Evolutionary conservation across 2,113 vertebrate genomes (phyloP).

Genomic region (Plectropomus leopardus): DNA sequence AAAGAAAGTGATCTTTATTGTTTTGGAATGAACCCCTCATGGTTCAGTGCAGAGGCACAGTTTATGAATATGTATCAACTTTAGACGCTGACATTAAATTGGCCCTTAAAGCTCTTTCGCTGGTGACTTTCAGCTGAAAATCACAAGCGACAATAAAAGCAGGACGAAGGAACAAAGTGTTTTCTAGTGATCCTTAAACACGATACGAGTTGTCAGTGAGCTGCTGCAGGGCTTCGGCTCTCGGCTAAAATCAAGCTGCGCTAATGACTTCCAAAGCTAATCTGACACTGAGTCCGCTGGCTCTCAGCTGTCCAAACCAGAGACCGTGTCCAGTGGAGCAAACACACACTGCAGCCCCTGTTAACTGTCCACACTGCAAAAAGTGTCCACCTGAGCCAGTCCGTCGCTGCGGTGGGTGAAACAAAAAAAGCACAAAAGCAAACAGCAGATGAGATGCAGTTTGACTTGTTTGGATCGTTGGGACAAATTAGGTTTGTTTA

Average conservation of each 20-base stretch:
- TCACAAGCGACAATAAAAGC: not conserved
- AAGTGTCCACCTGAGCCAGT: not conserved
- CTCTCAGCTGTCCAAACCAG: slow-evolving; percentile 52
- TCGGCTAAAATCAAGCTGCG: slow-evolving; percentile 30
- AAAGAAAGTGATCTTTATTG: not conserved
- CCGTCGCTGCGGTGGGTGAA: not conserved
- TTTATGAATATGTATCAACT: not conserved
- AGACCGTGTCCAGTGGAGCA: slow-evolving; percentile 45
- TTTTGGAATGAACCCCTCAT: not conserved
- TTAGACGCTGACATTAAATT: not conserved
- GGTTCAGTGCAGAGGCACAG: not conserved
- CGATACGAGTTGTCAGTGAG: slow-evolving; percentile 32
- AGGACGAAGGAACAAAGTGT: not conserved
- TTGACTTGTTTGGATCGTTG: not conserved
- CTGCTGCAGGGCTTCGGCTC: slow-evolving; percentile 33
- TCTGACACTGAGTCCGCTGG: slow-evolving; percentile 59
- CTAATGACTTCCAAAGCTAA: slow-evolving; percentile 62
- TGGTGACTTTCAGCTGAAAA: not conserved
- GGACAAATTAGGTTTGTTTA: not conserved
- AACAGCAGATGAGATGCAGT: not conserved
- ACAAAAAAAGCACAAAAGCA: not conserved
- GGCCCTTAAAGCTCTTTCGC: not conserved
- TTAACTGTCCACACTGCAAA: slow-evolving; percentile 39
- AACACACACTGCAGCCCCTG: not conserved
- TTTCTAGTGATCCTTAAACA: not conserved